A percentile compares a stretch with the other conserved stretches of the same genome.
Conservation (phyloP, 2,797 vertebrate genomes). For the Manis javanica region DNA sequence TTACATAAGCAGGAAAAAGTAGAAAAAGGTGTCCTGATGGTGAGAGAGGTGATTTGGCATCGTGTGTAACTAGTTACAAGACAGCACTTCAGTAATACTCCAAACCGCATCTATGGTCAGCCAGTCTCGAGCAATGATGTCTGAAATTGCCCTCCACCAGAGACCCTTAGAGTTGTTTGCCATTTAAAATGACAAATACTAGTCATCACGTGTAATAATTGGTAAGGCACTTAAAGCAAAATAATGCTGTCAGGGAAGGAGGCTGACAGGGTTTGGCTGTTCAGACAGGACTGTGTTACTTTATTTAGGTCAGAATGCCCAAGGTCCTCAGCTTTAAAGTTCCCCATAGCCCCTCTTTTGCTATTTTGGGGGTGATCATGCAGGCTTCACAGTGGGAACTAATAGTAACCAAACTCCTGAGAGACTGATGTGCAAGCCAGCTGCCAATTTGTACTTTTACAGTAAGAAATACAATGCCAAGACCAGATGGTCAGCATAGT, state of each 20-base stretch:
- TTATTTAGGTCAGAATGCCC: neutral
- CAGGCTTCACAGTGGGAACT: neutral
- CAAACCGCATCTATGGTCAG: neutral
- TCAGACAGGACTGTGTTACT: neutral
- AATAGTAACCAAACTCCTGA: conserved; percentile 35
- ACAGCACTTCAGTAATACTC: neutral
- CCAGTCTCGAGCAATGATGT: neutral
- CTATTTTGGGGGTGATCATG: neutral
- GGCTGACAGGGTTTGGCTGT: neutral
- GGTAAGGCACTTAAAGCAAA: conserved; percentile 16
- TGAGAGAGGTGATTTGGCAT: neutral
- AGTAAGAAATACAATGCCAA: neutral
- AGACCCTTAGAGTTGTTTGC: neutral
- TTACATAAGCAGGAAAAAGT: neutral
- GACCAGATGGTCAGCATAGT: neutral
- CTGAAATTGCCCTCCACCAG: conserved; percentile 17
- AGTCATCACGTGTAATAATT: conserved; percentile 2
- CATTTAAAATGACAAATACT: conserved; percentile 34
- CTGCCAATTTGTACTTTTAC: neutral
- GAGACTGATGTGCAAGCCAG: neutral
- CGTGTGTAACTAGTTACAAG: neutral
- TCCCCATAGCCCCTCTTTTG: neutral
- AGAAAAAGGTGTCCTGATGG: neutral
- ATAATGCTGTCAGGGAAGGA: neutral
- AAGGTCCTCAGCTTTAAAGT: neutral